Conservation (phyloP, 2,797 vertebrate genomes). For the Geotrypetes seraphini region DNA sequence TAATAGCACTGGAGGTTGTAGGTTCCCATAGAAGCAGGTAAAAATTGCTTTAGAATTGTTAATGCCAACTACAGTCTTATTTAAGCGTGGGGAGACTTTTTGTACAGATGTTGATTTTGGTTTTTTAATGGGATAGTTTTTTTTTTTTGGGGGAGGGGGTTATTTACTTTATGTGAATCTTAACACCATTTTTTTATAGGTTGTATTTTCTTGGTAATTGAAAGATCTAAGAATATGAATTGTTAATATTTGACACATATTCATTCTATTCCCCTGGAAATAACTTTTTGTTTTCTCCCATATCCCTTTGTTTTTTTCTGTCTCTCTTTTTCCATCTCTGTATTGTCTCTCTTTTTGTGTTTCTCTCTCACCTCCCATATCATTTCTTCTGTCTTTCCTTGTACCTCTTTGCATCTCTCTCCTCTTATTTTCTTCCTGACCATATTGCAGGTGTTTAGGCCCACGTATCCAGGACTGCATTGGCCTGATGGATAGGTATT, state of each 20-base stretch:
- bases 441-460: constrained; percentile 76
- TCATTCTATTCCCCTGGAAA: not conserved
- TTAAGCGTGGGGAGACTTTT: not conserved
- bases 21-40: constrained; percentile 1
- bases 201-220: constrained; percentile 3
- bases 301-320: constrained; percentile 23
- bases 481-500: constrained; percentile 97
- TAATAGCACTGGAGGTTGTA: constrained; percentile 14
- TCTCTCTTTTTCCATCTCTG: not conserved
- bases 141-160: no score
- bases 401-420: constrained; percentile 2
- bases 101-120: constrained; percentile 2
- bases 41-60: constrained; percentile 11
- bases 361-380: constrained; percentile 16
- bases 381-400: constrained; percentile 5
- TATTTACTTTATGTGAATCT: not conserved
- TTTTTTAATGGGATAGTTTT: no score
- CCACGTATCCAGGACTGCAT: constrained; percentile 86
- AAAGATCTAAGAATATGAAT: constrained; percentile 1
- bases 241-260: not conserved
- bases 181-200: not conserved
- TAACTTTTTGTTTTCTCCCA: constrained; percentile 23
- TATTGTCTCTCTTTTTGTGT: not conserved
- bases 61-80: not conserved
- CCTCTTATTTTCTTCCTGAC: constrained; percentile 7